Evolutionary conservation across 2,888 invertebrate genomes (phyloP).

Genomic region (Ametastegia equiseti): DNA sequence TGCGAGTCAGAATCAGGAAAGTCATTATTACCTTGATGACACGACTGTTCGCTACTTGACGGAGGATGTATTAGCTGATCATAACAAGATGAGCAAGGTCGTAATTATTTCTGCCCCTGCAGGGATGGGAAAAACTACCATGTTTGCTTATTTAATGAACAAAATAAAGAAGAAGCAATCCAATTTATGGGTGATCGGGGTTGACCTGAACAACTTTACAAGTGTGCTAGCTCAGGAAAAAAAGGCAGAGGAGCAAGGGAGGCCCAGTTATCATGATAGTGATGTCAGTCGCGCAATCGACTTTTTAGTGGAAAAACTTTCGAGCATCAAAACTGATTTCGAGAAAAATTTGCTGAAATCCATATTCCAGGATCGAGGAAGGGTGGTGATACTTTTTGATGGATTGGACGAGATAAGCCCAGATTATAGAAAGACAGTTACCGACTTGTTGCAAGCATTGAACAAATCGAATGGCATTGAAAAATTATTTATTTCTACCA

Average conservation of each 20-base stretch:
- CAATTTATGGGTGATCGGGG: neutral
- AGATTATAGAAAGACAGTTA: neutral
- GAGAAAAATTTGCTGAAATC: neutral
- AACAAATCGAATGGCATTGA: too few species aligned
- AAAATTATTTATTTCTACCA: neutral
- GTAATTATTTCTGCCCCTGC: neutral
- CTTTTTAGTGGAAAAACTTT: neutral
- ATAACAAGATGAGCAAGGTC: neutral
- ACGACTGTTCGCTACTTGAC: neutral
- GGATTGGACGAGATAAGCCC: slow-evolving; percentile 9
- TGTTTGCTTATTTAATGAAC: neutral
- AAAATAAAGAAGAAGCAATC: neutral
- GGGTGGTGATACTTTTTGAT: neutral
- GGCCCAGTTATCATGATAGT: too few species aligned
- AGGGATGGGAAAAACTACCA: neutral
- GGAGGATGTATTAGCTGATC: neutral
- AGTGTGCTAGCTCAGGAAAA: neutral
- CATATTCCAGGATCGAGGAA: neutral
- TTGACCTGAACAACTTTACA: neutral
- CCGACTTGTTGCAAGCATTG: neutral
- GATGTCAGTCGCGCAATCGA: neutral
- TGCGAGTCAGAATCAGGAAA: too few species aligned
- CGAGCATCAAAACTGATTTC: neutral
- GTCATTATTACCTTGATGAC: neutral
- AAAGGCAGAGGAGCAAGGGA: neutral